phyloP scores from a whole-genome alignment of 2,113 vertebrate species.

The Phainopepla nitens region DNA sequence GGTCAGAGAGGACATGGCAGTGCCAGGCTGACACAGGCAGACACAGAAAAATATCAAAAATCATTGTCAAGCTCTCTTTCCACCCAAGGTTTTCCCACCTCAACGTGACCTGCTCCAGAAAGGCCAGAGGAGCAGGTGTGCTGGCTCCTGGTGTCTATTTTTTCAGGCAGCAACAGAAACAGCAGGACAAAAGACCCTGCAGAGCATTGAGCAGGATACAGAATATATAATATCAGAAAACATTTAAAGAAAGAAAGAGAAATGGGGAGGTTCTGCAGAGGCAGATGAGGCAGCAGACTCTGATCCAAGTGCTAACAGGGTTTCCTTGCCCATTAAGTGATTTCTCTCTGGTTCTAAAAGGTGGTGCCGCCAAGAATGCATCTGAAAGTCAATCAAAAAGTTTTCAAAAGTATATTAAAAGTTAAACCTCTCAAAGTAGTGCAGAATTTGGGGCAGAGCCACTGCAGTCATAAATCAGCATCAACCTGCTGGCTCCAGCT shows the following conservation, averaged over 20 bases:
- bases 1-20: neutral
- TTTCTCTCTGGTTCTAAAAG: neutral
- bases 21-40: accelerated
- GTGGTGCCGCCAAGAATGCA: neutral
- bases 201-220: neutral
- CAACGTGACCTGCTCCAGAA: neutral
- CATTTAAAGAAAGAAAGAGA: neutral
- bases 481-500: neutral
- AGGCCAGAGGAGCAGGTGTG: neutral
- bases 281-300: neutral
- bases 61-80: neutral
- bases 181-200: neutral
- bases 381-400: neutral
- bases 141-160: neutral
- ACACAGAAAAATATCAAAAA: neutral
- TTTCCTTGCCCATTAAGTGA: neutral
- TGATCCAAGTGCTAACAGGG: neutral
- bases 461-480: conserved; percentile 33
- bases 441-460: conserved; percentile 29
- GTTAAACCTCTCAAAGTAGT: neutral
- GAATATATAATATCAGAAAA: neutral
- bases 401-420: neutral
- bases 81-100: neutral
- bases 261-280: neutral
- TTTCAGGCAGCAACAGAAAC: neutral